A percentile compares a stretch with the other conserved stretches of the same genome.
These are phyloP conservation scores for Thalassarche chlororhynchos DNA, from an alignment of 2,113 vertebrate genomes.

Conservation along the genomic window DNA sequence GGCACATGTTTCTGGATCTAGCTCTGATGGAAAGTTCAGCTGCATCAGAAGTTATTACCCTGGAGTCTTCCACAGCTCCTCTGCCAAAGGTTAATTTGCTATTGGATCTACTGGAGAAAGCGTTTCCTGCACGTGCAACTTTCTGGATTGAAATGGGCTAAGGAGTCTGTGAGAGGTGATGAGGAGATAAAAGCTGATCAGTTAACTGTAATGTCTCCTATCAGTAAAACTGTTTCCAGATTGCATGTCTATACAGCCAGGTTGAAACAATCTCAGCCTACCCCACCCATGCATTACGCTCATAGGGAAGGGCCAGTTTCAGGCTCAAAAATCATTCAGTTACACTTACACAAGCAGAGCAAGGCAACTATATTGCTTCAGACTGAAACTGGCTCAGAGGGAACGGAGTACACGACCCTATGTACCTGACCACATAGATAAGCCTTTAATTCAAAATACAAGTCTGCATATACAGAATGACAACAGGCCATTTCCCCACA, in stretches of 20 bases:
- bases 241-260: background rate
- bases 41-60: background rate
- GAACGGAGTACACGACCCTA: rapidly evolving
- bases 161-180: background rate
- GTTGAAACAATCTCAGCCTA: background rate
- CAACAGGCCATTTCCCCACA: background rate
- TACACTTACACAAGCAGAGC: background rate
- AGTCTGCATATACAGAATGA: background rate
- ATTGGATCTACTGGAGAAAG: background rate
- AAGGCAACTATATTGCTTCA: background rate
- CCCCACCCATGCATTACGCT: background rate
- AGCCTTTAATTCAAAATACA: background rate
- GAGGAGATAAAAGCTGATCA: background rate
- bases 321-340: background rate
- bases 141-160: background rate
- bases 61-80: background rate
- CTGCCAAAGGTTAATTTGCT: background rate
- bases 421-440: rapidly evolving
- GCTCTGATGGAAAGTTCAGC: background rate
- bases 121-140: background rate
- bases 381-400: background rate
- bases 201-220: background rate
- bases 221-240: background rate
- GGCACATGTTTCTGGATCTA: background rate
- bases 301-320: background rate